Evolutionary conservation across 2,797 vertebrate species (phyloP).

Genomic region (Distichodus sexfasciatus): DNA sequence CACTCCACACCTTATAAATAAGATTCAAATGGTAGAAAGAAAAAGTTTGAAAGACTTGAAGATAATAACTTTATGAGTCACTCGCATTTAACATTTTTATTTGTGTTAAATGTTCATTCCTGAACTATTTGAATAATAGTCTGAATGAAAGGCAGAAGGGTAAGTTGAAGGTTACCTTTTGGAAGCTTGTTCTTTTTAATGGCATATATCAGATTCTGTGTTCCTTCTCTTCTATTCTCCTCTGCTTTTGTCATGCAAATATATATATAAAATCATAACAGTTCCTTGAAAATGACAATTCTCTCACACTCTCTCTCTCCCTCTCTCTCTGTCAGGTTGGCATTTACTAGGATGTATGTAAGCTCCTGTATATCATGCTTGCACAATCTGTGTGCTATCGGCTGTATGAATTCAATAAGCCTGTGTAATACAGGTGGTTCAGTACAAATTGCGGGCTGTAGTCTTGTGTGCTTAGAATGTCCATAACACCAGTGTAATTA

Average conservation of each 20-base stretch:
- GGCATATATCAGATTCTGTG: not conserved
- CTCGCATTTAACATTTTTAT: too few species aligned
- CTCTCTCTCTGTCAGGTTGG: not conserved
- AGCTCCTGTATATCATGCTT: slow-evolving; percentile 5
- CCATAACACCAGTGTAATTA: not conserved
- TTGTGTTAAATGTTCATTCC: too few species aligned
- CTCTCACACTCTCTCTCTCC: not conserved
- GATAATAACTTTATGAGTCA: too few species aligned
- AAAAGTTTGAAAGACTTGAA: too few species aligned
- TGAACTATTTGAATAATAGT: too few species aligned
- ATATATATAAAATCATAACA: not conserved
- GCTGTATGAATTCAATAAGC: slow-evolving; percentile 29
- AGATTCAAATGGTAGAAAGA: too few species aligned
- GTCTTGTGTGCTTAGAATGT: not conserved
- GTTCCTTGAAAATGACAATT: too few species aligned
- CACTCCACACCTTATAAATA: too few species aligned
- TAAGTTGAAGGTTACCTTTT: too few species aligned
- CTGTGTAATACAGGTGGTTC: slow-evolving; percentile 16
- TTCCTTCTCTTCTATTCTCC: not conserved
- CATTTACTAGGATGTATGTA: slow-evolving; percentile 21
- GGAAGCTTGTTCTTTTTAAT: too few species aligned
- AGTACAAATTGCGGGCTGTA: not conserved
- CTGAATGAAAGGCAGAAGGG: too few species aligned
- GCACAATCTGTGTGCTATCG: slow-evolving; percentile 19
- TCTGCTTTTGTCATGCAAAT: not conserved